These are phyloP conservation scores for Macropodus opercularis DNA, from an alignment of 2,797 vertebrate genomes.

Conservation along the genomic window DNA sequence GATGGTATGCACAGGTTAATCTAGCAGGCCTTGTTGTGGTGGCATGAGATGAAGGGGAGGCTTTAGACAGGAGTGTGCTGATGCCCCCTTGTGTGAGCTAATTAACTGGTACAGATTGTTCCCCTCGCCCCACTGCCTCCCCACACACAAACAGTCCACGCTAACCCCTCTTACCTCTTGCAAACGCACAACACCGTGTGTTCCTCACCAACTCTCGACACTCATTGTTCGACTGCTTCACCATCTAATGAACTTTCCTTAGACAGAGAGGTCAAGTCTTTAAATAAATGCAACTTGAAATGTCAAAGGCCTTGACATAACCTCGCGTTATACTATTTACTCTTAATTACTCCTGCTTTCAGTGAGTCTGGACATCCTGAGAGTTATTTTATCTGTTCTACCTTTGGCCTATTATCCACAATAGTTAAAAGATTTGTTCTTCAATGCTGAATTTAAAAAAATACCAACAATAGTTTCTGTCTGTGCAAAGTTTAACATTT, in stretches of 20 bases:
- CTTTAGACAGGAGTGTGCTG: conserved; percentile 66
- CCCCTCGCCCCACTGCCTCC: conserved; percentile 39
- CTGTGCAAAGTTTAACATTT: background rate
- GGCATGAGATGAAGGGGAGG: conserved; percentile 72
- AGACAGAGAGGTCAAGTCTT: conserved; percentile 70
- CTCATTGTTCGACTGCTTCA: conserved; percentile 59
- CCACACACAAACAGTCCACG: conserved; percentile 33
- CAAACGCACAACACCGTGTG: conserved; percentile 60
- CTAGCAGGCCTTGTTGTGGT: conserved; percentile 67
- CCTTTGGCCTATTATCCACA: conserved; percentile 30
- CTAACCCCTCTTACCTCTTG: conserved; percentile 25
- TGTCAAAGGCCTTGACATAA: conserved; percentile 71
- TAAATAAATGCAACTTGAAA: conserved; percentile 79
- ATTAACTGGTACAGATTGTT: conserved; percentile 76
- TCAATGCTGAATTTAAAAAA: background rate
- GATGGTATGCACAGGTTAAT: conserved; percentile 68
- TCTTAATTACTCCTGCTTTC: conserved; percentile 73
- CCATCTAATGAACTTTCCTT: conserved; percentile 72
- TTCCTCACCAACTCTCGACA: conserved; percentile 77
- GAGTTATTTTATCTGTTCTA: conserved; percentile 38
- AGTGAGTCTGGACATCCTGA: conserved; percentile 35
- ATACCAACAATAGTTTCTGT: background rate
- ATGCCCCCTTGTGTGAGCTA: conserved; percentile 71
- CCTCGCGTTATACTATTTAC: conserved; percentile 70
- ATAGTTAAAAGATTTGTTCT: conserved; percentile 4